Percentiles rank a stretch among this genome's conserved stretches.
phyloP scores from a whole-genome alignment of 2,888 invertebrate genomes.

The Caradrina clavipalpis region DNA sequence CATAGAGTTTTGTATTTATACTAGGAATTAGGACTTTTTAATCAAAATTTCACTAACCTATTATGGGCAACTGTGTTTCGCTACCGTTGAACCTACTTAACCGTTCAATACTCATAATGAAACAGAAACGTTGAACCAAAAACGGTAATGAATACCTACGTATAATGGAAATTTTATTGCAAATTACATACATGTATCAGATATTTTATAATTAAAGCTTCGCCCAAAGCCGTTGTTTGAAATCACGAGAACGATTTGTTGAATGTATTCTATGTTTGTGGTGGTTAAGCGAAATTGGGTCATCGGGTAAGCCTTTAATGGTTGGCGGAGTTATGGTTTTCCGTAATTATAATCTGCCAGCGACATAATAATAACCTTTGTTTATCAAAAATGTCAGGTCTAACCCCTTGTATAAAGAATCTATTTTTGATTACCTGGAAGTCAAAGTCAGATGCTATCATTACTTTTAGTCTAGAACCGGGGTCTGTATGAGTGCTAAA shows the following conservation, averaged over 20 bases:
- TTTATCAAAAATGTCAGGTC: not conserved
- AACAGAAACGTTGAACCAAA: constrained; percentile 15
- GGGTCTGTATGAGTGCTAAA: no score
- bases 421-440: not conserved
- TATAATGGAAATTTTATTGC: constrained; percentile 47
- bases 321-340: constrained; percentile 10
- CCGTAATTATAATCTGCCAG: constrained; percentile 12
- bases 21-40: no score
- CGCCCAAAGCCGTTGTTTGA: constrained; percentile 34
- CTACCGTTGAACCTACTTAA: no score
- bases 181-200: constrained; percentile 52
- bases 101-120: constrained; percentile 9
- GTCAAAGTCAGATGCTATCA: no score
- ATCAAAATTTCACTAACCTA: no score
- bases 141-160: constrained; percentile 19
- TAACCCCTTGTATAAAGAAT: not conserved
- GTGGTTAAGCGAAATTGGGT: constrained; percentile 34
- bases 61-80: no score
- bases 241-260: constrained; percentile 36
- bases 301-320: constrained; percentile 17
- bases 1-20: no score
- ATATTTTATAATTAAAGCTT: constrained; percentile 58
- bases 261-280: constrained; percentile 28
- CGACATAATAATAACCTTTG: not conserved
- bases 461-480: no score